Conservation (phyloP, 2,888 invertebrate species). For the Oligia latruncula region DNA sequence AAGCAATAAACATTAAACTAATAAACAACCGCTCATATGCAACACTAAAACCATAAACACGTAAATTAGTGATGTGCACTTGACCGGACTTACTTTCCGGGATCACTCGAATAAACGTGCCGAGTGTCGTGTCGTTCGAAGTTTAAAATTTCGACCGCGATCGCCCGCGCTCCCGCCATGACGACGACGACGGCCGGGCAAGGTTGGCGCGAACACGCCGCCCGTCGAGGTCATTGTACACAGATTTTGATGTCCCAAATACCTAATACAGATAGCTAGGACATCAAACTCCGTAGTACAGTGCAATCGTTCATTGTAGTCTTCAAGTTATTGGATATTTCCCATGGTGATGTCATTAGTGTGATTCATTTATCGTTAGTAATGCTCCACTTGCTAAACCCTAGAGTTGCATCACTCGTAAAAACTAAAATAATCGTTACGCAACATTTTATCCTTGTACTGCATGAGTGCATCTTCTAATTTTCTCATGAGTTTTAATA, state of each 20-base stretch:
- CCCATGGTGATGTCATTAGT: constrained; percentile 66
- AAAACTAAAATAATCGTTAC: constrained; percentile 46
- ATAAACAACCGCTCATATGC: constrained; percentile 46
- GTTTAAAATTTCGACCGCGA: constrained; percentile 73
- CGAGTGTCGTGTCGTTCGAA: constrained; percentile 66
- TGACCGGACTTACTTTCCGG: constrained; percentile 65
- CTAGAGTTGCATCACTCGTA: constrained; percentile 47
- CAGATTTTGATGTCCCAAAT: constrained; percentile 86
- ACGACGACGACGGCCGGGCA: constrained; percentile 73
- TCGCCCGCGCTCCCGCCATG: constrained; percentile 70
- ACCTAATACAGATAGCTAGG: constrained; percentile 78
- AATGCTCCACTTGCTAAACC: constrained; percentile 53
- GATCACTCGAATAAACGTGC: constrained; percentile 62
- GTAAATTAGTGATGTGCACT: constrained; percentile 65
- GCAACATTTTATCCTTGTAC: constrained; percentile 23
- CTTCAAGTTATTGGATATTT: constrained; percentile 63
- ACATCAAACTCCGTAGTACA: constrained; percentile 60
- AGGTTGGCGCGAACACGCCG: constrained; percentile 82
- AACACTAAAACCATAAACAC: constrained; percentile 61
- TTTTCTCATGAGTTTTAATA: background rate
- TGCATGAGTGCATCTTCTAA: constrained; percentile 7
- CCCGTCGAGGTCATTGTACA: constrained; percentile 86
- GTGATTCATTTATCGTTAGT: constrained; percentile 66
- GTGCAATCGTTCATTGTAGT: constrained; percentile 54
- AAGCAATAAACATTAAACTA: constrained; percentile 50